These are phyloP conservation scores for Lophochroa leadbeateri DNA, from an alignment of 2,113 vertebrate genomes.

Conservation along the genomic window DNA sequence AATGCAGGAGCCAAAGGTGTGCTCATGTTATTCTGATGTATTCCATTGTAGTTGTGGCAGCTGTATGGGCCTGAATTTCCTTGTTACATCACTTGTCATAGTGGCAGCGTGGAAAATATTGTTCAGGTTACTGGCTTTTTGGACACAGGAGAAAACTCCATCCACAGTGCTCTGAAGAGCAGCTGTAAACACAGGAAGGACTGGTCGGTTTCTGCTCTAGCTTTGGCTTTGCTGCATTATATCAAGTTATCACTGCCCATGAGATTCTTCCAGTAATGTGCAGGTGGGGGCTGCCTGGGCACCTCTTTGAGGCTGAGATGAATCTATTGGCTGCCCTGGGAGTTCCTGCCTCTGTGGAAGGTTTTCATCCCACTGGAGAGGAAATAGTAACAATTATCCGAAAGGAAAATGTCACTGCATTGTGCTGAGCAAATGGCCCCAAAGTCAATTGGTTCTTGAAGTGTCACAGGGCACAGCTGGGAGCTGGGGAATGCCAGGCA, in stretches of 20 bases:
- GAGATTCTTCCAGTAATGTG: background rate
- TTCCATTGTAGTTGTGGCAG: background rate
- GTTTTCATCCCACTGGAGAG: background rate
- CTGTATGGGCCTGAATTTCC: background rate
- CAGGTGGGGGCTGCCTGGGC: background rate
- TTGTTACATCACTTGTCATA: background rate
- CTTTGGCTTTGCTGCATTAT: background rate
- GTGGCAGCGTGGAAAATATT: background rate
- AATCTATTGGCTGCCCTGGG: fast-evolving
- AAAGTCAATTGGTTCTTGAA: background rate
- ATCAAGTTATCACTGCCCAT: background rate
- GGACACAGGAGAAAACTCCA: background rate
- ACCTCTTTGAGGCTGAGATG: background rate
- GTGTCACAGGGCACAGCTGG: background rate
- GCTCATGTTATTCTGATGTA: background rate
- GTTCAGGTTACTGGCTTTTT: background rate
- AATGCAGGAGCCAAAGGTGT: background rate
- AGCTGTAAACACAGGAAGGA: background rate
- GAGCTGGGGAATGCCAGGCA: background rate
- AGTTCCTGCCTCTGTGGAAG: fast-evolving
- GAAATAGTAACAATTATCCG: background rate
- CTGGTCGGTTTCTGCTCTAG: background rate
- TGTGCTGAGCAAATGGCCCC: background rate
- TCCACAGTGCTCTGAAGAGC: background rate
- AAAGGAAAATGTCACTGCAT: background rate